Percentiles rank a stretch among this genome's conserved stretches.
Evolutionary conservation across 2,888 invertebrate species (phyloP).

Genomic region (Hydraecia micacea): DNA sequence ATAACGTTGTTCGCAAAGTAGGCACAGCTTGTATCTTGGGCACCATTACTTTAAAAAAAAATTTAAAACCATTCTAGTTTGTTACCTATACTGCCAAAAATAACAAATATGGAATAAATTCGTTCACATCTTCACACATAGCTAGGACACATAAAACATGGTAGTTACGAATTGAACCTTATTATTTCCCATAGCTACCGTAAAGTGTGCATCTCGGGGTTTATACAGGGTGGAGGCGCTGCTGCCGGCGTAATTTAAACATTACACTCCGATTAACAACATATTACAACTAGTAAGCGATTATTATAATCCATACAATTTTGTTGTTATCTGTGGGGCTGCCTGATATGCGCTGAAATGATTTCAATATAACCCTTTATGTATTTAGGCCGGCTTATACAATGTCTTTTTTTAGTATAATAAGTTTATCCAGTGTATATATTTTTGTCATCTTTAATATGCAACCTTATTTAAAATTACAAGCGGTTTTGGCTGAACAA

Average conservation of each 20-base stretch:
- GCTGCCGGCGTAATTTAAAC: conserved; percentile 40
- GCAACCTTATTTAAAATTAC: not conserved
- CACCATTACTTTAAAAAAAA: not conserved
- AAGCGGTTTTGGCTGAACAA: not conserved
- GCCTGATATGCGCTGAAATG: conserved; percentile 28
- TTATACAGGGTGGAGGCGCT: conserved; percentile 26
- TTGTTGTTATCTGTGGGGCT: conserved; percentile 38
- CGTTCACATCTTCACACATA: not conserved
- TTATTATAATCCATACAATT: conserved; percentile 49
- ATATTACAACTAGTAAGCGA: conserved; percentile 51
- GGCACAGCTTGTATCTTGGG: not conserved
- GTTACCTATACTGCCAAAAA: not conserved
- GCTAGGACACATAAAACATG: not conserved
- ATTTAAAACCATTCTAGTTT: not conserved
- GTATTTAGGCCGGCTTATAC: not conserved
- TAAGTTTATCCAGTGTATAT: too few species aligned
- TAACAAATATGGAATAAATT: conserved; percentile 12
- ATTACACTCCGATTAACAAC: conserved; percentile 45
- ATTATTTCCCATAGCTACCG: conserved; percentile 40
- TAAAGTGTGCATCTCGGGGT: conserved; percentile 26
- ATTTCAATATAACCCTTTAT: conserved; percentile 28
- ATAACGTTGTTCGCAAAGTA: not conserved
- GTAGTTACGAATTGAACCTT: conserved; percentile 37
- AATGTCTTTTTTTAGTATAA: not conserved
- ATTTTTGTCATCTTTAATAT: not conserved